Conservation (phyloP, 2,113 vertebrate genomes). For the Laterallus jamaicensis region DNA sequence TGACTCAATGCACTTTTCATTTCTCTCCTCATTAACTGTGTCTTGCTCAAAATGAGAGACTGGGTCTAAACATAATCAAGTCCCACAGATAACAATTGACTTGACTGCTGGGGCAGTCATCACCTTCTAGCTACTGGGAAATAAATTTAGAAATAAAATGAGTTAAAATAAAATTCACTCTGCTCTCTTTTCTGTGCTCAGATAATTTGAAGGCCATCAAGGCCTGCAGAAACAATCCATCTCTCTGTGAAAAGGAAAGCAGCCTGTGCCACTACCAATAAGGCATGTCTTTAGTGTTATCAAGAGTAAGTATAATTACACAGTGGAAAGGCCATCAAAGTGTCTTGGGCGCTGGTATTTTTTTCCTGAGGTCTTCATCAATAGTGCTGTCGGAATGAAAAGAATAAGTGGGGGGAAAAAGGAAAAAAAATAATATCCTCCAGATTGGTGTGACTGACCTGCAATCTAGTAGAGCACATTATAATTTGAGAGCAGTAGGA, state of each 20-base stretch:
- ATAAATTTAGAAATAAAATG: conserved; percentile 84
- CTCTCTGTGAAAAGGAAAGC: conserved; percentile 72
- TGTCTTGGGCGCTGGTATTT: conserved; percentile 63
- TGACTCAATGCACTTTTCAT: conserved; percentile 80
- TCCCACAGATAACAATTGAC: conserved; percentile 82
- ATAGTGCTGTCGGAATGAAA: conserved; percentile 61
- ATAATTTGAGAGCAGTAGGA: conserved; percentile 63
- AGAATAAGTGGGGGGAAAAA: conserved; percentile 27
- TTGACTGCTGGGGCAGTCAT: conserved; percentile 77
- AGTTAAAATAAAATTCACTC: conserved; percentile 84
- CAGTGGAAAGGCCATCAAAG: conserved; percentile 71
- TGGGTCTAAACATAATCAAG: conserved; percentile 80
- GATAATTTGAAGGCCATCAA: conserved; percentile 81
- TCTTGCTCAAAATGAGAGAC: conserved; percentile 81
- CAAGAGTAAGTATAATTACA: conserved; percentile 76
- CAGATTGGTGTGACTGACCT: conserved; percentile 64
- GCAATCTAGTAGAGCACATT: conserved; percentile 63
- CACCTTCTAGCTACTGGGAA: conserved; percentile 77
- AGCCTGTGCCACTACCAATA: conserved; percentile 70
- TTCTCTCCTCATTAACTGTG: conserved; percentile 85
- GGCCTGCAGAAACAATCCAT: conserved; percentile 77
- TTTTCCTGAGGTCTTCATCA: conserved; percentile 78
- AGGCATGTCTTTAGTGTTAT: conserved; percentile 73
- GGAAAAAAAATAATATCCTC: conserved; percentile 43
- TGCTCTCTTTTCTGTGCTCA: conserved; percentile 73